Conservation (phyloP, 2,113 vertebrate genomes). For the Nematolebias whitei region DNA sequence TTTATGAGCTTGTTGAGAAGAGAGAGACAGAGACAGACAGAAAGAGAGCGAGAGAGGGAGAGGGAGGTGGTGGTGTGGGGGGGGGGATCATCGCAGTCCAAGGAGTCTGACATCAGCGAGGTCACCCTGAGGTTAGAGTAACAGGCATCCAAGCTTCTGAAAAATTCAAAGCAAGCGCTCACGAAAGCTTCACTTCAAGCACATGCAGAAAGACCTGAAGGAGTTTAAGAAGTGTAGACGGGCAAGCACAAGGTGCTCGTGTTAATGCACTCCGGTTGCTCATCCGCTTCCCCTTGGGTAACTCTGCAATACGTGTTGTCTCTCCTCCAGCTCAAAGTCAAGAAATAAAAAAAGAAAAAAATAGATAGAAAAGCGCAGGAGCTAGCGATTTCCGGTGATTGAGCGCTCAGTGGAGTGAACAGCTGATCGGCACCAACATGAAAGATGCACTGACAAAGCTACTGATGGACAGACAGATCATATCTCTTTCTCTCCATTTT, state of each 20-base stretch:
- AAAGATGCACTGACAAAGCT: conserved; percentile 45
- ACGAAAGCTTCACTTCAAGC: conserved; percentile 63
- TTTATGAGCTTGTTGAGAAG: conserved; percentile 30
- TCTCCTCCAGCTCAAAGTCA: conserved; percentile 42
- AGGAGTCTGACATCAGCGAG: conserved; percentile 67
- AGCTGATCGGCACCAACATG: conserved; percentile 35
- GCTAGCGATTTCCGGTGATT: conserved; percentile 58
- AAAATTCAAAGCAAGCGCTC: conserved; percentile 78
- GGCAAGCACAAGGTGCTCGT: conserved; percentile 19
- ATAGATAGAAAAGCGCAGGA: not conserved
- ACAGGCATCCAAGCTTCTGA: conserved; percentile 71
- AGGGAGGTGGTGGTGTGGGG: no score
- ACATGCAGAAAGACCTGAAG: conserved; percentile 57
- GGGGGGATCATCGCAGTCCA: conserved; percentile 27
- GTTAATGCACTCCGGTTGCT: conserved; percentile 60
- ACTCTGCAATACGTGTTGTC: conserved; percentile 39
- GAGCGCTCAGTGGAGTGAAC: conserved; percentile 64
- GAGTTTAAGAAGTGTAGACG: conserved; percentile 30
- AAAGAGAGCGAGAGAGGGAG: no score
- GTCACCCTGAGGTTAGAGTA: conserved; percentile 78
- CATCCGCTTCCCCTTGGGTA: conserved; percentile 57
- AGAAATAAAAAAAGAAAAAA: conserved; percentile 24
- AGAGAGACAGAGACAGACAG: conserved; percentile 18
- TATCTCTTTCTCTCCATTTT: conserved; percentile 35
- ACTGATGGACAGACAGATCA: conserved; percentile 61